A percentile compares a stretch with the other conserved stretches of the same genome.
Evolutionary conservation across 2,113 vertebrate species (phyloP).

Genomic region (Phainopepla nitens): DNA sequence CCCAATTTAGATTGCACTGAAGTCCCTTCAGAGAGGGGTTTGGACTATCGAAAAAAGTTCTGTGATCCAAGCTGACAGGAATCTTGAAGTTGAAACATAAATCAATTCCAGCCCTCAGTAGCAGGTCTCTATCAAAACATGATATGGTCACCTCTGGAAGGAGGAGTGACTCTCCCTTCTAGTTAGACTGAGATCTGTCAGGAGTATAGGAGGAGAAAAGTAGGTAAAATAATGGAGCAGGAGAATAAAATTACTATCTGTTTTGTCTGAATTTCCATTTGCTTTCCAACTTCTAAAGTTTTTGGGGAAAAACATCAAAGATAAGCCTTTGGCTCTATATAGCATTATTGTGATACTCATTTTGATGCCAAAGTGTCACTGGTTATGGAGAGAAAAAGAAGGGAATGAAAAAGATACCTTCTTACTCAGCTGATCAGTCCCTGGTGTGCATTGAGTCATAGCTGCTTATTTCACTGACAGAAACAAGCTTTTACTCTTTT

Average conservation of each 20-base stretch:
- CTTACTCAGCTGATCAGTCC: constrained; percentile 9
- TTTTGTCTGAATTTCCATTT: not conserved
- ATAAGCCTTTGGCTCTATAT: not conserved
- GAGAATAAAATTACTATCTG: not conserved
- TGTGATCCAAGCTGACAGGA: not conserved
- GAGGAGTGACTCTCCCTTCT: not conserved
- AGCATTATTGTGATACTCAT: not conserved
- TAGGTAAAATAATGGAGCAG: not conserved
- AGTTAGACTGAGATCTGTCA: not conserved
- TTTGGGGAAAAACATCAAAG: not conserved
- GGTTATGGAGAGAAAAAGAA: not conserved
- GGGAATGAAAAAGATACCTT: constrained; percentile 7
- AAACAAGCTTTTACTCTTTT: constrained; percentile 20
- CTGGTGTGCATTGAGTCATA: constrained; percentile 18
- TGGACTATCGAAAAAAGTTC: not conserved
- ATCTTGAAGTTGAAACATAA: not conserved
- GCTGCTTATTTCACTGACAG: constrained; percentile 16
- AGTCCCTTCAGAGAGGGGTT: not conserved
- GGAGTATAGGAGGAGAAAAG: not conserved
- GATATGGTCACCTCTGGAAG: not conserved
- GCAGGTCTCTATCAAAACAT: not conserved
- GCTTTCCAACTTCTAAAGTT: not conserved
- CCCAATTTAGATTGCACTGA: not conserved
- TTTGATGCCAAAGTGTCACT: not conserved
- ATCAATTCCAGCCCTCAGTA: not conserved